phyloP scores from a whole-genome alignment of 2,888 invertebrate genomes.

The Steinernema carpocapsae region DNA sequence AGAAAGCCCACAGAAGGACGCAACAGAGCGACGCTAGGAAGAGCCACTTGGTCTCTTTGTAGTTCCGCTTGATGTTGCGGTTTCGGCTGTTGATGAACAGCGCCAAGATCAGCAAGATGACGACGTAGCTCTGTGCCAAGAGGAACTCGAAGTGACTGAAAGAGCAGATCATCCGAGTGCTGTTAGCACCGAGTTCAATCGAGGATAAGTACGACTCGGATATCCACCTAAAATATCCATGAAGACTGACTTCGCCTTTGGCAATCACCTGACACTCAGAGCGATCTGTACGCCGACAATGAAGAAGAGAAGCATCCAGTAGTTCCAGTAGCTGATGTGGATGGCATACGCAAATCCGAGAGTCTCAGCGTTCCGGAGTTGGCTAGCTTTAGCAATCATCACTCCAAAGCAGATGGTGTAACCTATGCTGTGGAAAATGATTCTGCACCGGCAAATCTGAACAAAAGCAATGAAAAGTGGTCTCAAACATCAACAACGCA shows the following conservation, averaged over 20 bases:
- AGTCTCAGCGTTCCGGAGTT: constrained; percentile 65
- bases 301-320: constrained; percentile 67
- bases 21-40: constrained; percentile 61
- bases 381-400: constrained; percentile 67
- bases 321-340: constrained; percentile 68
- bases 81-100: constrained; percentile 62
- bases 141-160: constrained; percentile 53
- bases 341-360: constrained; percentile 44
- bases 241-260: no score
- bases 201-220: constrained; percentile 59
- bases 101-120: constrained; percentile 63
- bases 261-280: constrained; percentile 50
- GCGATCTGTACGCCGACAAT: constrained; percentile 67
- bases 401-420: constrained; percentile 68
- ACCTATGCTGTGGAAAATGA: constrained; percentile 58
- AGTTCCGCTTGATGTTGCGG: constrained; percentile 67
- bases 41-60: constrained; percentile 68
- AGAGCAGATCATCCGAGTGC: constrained; percentile 55
- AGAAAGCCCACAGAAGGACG: constrained; percentile 56
- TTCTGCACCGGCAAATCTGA: constrained; percentile 46
- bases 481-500: constrained; percentile 36
- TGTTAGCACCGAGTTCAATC: constrained; percentile 48
- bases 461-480: background rate
- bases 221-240: constrained; percentile 49
- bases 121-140: constrained; percentile 57